Base-by-base conservation (phyloP, 2,797 vertebrate genomes). In the Clarias laeviceps region DNA sequence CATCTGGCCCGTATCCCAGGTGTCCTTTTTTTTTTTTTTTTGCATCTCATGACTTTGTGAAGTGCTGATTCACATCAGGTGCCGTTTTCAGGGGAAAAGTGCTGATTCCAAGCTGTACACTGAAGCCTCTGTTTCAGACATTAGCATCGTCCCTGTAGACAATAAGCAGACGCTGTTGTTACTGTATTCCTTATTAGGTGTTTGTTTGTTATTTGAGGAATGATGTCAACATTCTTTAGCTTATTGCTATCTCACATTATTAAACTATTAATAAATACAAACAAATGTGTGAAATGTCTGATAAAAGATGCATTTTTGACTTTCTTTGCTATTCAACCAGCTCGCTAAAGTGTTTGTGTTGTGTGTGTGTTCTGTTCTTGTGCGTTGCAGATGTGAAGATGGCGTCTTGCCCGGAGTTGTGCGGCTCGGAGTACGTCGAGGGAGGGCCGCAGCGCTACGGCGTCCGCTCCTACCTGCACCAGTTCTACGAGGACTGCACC, bases 401-500 rank as follows among this genome's bases (percentile, higher is more conserved):
- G 98, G 96, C 96, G 92, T 96, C 97, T 72, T 98, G 96, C 94
- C 92, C 96, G 93, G 97, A 97, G 91, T 92, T 97, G 93, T 98
- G 97, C 84, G 94, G 96, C 89, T 95, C 97, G 83, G 96, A 93
- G 91, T 95, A 97, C 0, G 79, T 82, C 5, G 96, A 94, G 91
- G 57, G 93, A 94, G 32, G 92, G 95, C 62, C 93, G 92, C 98
- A 97, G 89, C 97, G 97, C 91, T 99, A 98, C 0, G 98, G 98
- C 84, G 98, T 99, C 88, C 98, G 98, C 65, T 99, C 98, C 88
- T 99, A 99, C 91, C 95, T 99, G 90, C 98, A 99, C 90, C 98
- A 99, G 95, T 99, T 99, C 91, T 99, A 99, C 78, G 98, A 99
- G 92, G 98, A 99, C 92, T 99, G 98, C 93, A 97, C 98, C n/a